A percentile compares a stretch with the other conserved stretches of the same genome.
These are phyloP conservation scores for Tenrec ecaudatus DNA, from an alignment of 2,113 vertebrate species.

Conservation along the genomic window DNA sequence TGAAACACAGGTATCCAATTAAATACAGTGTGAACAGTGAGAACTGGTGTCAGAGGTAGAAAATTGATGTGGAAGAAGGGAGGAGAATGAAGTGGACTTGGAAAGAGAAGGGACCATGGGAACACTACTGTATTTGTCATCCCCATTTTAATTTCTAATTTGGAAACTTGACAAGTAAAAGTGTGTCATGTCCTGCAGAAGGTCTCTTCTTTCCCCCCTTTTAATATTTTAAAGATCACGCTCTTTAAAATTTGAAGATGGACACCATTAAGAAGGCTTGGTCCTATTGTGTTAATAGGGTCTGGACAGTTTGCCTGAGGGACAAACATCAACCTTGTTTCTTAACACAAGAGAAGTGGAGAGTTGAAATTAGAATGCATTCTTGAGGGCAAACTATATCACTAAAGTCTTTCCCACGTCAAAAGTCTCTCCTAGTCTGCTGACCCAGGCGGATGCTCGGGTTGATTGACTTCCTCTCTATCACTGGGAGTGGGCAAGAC, in stretches of 20 bases:
- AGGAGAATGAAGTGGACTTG: background rate
- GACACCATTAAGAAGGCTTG: constrained; percentile 22
- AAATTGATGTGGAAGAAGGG: background rate
- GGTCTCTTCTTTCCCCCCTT: background rate
- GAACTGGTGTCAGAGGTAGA: background rate
- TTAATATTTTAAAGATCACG: constrained; percentile 49
- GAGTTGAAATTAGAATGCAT: constrained; percentile 42
- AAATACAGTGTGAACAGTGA: background rate
- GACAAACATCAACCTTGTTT: constrained; percentile 24
- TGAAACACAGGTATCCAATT: background rate
- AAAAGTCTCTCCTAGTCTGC: constrained; percentile 31
- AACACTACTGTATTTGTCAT: constrained; percentile 22
- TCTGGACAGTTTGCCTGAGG: constrained; percentile 20
- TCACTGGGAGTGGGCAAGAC: background rate
- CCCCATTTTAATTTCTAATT: constrained; percentile 55
- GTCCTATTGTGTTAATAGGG: background rate
- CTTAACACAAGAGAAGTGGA: constrained; percentile 23
- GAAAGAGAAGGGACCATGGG: constrained; percentile 17
- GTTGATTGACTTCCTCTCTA: constrained; percentile 59
- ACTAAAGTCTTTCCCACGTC: constrained; percentile 15
- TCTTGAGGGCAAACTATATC: background rate
- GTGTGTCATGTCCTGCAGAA: background rate
- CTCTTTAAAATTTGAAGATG: constrained; percentile 28
- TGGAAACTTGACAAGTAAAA: constrained; percentile 30
- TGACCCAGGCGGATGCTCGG: constrained; percentile 17